A percentile compares a stretch with the other conserved stretches of the same genome.
Evolutionary conservation across 2,797 vertebrate genomes (phyloP).

Genomic region (Rhinella marina): DNA sequence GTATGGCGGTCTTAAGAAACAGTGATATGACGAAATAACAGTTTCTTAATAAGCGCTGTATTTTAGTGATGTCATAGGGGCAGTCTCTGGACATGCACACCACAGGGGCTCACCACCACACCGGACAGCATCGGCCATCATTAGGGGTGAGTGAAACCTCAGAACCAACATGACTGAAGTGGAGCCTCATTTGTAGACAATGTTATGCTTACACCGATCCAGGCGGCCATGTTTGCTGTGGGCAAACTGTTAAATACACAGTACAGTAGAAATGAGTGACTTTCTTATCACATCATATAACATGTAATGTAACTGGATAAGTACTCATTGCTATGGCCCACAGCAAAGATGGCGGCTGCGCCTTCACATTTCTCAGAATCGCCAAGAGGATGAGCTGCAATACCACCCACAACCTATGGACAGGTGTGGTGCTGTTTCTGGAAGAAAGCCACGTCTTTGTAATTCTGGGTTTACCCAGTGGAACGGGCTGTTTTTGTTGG

Average conservation of each 20-base stretch:
- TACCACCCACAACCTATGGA: no score
- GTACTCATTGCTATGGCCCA: background rate
- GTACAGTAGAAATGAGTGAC: background rate
- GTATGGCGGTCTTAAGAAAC: no score
- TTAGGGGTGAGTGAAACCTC: conserved; percentile 65
- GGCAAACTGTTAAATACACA: background rate
- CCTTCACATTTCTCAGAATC: no score
- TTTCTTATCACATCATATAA: background rate
- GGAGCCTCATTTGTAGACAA: no score
- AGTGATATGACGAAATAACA: no score
- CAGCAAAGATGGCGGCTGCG: conserved; percentile 3
- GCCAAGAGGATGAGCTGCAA: no score
- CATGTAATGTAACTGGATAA: background rate
- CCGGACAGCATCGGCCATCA: conserved; percentile 75
- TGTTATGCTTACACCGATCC: no score
- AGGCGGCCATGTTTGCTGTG: conserved; percentile 1
- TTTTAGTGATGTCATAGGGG: no score
- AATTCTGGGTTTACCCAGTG: conserved; percentile 16
- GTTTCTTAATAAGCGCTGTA: no score
- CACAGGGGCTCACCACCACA: conserved; percentile 87
- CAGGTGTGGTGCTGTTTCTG: no score
- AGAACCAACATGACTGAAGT: conserved; percentile 34
- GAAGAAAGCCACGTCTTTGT: no score
- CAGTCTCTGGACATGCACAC: no score
- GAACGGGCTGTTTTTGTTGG: conserved; percentile 51